A percentile compares a stretch with the other conserved stretches of the same genome.
Conservation (phyloP, 1,140 invertebrate species). For the Oncopodura yosiiana region DNA sequence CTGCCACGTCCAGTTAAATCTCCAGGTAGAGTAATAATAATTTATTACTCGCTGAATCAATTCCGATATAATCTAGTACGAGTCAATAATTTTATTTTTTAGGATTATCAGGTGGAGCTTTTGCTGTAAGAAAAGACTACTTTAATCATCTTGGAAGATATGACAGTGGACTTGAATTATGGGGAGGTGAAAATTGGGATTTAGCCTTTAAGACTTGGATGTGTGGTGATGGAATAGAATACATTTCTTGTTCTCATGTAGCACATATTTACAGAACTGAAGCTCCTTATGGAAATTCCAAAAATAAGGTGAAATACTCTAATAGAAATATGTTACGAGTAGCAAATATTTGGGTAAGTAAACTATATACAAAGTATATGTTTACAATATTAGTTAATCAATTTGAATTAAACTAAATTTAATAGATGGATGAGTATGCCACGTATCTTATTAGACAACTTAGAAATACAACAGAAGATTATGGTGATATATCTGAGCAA, state of each 20-base stretch:
- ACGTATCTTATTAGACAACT: constrained; percentile 44
- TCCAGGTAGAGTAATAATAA: too few relatives aligned
- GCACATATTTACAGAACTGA: constrained; percentile 1
- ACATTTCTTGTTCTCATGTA: constrained; percentile 10
- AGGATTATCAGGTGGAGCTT: constrained; percentile 10
- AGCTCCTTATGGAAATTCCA: not conserved
- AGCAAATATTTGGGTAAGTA: constrained; percentile 17
- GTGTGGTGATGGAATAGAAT: constrained; percentile 1
- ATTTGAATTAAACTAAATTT: too few relatives aligned
- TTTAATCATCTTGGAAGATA: constrained; percentile 12
- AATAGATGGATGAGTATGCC: constrained; percentile 14
- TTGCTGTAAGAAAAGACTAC: constrained; percentile 7
- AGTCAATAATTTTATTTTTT: too few relatives aligned
- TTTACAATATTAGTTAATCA: too few relatives aligned
- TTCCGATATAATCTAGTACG: too few relatives aligned
- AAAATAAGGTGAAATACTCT: not conserved
- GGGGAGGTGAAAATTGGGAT: constrained; percentile 19
- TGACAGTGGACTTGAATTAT: constrained; percentile 13
- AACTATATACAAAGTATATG: too few relatives aligned
- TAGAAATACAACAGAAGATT: constrained; percentile 74
- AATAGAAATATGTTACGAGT: constrained; percentile 10
- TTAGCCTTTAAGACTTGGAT: constrained; percentile 18
- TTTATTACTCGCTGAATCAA: too few relatives aligned
- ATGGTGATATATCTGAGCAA: constrained; percentile 72
- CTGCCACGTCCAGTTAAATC: too few relatives aligned